Conservation (phyloP, 2,888 invertebrate species). For the Conchocele bisecta region DNA sequence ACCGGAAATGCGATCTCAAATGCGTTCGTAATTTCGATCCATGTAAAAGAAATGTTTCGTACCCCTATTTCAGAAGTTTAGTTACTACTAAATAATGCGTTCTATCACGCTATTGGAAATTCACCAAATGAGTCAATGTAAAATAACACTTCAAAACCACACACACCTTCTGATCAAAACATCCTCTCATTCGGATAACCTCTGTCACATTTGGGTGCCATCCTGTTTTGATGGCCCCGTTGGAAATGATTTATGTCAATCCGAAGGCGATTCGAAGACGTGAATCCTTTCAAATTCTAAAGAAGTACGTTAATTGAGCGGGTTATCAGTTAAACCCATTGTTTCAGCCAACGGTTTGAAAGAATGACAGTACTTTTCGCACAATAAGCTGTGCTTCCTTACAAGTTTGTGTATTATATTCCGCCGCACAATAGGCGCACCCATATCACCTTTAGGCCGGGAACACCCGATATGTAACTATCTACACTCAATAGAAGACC, state of each 20-base stretch:
- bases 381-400: slow-evolving; percentile 40
- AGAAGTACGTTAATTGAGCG: slow-evolving; percentile 52
- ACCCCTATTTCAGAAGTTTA: no score
- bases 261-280: slow-evolving; percentile 35
- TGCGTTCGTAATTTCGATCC: no score
- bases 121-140: no score
- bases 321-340: slow-evolving; percentile 45
- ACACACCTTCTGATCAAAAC: no score
- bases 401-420: slow-evolving; percentile 32
- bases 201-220: slow-evolving; percentile 56
- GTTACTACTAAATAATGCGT: no score
- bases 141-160: no score
- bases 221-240: slow-evolving; percentile 39
- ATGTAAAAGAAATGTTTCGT: no score
- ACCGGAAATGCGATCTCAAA: no score
- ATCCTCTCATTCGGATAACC: no score
- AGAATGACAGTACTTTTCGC: slow-evolving; percentile 50
- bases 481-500: slow-evolving; percentile 29
- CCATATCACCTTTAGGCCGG: slow-evolving; percentile 43
- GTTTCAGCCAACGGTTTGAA: slow-evolving; percentile 40
- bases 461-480: slow-evolving; percentile 42
- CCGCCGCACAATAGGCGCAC: slow-evolving; percentile 46
- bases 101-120: no score
- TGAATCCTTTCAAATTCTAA: slow-evolving; percentile 25
- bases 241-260: slow-evolving; percentile 47